A percentile compares a stretch with the other conserved stretches of the same genome.
phyloP scores from a whole-genome alignment of 2,797 vertebrate genomes.

The Geotrypetes seraphini region DNA sequence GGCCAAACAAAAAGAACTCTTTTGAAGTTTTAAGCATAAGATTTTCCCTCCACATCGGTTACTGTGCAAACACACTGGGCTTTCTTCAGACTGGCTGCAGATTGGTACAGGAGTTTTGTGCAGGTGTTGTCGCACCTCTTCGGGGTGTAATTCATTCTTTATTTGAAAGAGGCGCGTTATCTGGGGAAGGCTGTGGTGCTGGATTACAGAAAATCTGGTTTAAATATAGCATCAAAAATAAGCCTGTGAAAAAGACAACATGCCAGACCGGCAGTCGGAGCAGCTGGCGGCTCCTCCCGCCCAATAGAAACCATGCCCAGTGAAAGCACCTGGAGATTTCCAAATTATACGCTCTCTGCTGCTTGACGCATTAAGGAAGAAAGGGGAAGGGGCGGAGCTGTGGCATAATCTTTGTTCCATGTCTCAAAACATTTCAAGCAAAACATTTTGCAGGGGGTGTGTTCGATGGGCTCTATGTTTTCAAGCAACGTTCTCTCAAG shows the following conservation, averaged over 20 bases:
- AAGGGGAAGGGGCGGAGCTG: neutral
- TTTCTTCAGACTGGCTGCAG: too few species aligned
- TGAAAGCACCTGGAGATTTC: slow-evolving; percentile 1
- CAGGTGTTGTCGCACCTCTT: neutral
- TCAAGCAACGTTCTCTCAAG: too few species aligned
- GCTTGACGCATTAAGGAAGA: neutral
- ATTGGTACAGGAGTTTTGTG: neutral
- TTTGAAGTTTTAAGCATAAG: too few species aligned
- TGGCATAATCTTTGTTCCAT: slow-evolving; percentile 16
- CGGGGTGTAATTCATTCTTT: neutral
- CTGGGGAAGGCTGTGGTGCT: neutral
- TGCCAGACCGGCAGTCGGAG: neutral
- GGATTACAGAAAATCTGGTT: neutral
- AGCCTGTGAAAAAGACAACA: neutral
- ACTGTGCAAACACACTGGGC: too few species aligned
- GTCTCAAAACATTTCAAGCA: slow-evolving; percentile 12
- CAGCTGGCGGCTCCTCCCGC: slow-evolving; percentile 8
- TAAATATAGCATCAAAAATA: neutral
- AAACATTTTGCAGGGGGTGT: too few species aligned
- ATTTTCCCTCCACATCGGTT: too few species aligned
- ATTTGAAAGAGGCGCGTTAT: neutral
- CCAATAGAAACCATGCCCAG: slow-evolving; percentile 16
- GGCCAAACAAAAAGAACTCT: too few species aligned
- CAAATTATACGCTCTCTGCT: slow-evolving; percentile 3
- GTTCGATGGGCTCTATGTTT: too few species aligned